A percentile compares a stretch with the other conserved stretches of the same genome.
These are phyloP conservation scores for Cuculus canorus DNA, from an alignment of 2,797 vertebrate genomes.

Conservation along the genomic window DNA sequence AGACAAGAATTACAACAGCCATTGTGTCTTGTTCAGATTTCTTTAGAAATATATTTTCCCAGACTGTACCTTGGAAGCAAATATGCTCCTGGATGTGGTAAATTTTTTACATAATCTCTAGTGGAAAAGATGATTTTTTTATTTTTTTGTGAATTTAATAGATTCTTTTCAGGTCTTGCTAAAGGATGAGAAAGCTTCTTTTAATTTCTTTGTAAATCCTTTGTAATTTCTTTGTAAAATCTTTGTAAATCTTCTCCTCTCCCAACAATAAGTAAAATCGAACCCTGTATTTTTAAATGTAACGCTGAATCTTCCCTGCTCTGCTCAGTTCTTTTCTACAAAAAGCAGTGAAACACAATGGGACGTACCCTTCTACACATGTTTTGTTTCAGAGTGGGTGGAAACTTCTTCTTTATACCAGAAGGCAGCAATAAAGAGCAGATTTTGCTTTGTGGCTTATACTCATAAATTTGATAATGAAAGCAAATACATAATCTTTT, in stretches of 20 bases:
- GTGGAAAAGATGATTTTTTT: not conserved
- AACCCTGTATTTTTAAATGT: not conserved
- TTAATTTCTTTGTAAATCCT: not conserved
- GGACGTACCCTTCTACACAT: not conserved
- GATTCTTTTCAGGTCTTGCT: not conserved
- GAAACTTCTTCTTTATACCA: not conserved
- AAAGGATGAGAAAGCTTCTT: not conserved
- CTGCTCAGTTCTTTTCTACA: not conserved
- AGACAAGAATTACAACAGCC: not conserved
- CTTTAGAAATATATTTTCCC: not conserved
- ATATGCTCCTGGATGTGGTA: not conserved
- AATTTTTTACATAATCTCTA: not conserved
- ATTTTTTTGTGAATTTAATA: not conserved
- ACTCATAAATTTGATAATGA: not conserved
- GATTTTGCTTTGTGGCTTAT: not conserved
- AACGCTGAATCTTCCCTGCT: not conserved
- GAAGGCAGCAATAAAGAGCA: not conserved
- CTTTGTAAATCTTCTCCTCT: not conserved
- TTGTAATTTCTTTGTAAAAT: not conserved
- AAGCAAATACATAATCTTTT: not conserved
- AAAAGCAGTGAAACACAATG: not conserved
- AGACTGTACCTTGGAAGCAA: not conserved
- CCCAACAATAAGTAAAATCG: not conserved
- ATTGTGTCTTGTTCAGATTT: not conserved
- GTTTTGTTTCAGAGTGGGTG: not conserved